These are phyloP conservation scores for Microtus obscurus DNA, from an alignment of 2,797 vertebrate species.

Conservation along the genomic window DNA sequence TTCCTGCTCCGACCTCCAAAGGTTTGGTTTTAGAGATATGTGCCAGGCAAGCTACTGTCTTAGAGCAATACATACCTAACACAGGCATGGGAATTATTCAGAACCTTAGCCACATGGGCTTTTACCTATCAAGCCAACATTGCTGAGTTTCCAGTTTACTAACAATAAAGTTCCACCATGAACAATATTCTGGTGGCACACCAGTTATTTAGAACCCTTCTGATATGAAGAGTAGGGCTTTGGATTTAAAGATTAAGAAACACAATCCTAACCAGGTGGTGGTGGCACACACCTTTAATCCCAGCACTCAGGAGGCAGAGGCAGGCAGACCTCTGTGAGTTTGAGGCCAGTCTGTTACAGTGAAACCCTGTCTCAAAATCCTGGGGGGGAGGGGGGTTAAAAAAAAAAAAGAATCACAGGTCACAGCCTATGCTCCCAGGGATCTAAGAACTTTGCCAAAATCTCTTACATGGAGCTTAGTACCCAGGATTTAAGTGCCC, in stretches of 20 bases:
- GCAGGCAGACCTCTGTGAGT: background rate
- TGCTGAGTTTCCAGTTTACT: slow-evolving; percentile 38
- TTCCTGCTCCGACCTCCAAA: background rate
- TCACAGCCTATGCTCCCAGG: background rate
- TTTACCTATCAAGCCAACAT: slow-evolving; percentile 19
- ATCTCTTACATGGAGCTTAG: background rate
- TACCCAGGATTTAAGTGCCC: background rate
- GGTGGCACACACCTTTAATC: background rate
- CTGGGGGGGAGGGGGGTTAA: no score
- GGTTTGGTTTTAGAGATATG: background rate
- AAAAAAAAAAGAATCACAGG: background rate
- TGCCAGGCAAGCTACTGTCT: background rate
- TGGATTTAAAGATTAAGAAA: slow-evolving; percentile 3
- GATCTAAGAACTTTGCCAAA: background rate
- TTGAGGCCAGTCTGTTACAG: background rate
- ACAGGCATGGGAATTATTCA: background rate
- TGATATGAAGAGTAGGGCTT: background rate
- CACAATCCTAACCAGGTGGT: background rate
- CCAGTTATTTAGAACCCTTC: slow-evolving; percentile 40
- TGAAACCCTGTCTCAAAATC: no score
- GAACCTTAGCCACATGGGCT: slow-evolving; percentile 10
- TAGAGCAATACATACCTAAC: background rate
- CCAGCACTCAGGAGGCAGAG: background rate
- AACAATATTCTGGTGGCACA: slow-evolving; percentile 19
- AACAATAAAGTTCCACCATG: background rate